phyloP scores from a whole-genome alignment of 2,113 vertebrate species.

The Sylvilagus bachmani region DNA sequence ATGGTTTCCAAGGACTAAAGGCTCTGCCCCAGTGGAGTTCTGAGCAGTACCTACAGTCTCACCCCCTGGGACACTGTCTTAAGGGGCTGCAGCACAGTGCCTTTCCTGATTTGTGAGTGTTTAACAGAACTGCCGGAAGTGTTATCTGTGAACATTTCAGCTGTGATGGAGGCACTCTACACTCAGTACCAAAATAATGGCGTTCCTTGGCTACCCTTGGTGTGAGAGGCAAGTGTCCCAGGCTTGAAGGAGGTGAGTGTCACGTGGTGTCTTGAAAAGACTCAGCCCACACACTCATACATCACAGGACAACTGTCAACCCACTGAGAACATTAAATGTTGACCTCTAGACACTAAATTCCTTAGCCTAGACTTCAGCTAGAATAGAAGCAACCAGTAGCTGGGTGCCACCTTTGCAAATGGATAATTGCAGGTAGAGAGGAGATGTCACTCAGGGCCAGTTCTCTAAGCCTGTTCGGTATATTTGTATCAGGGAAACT shows the following conservation, averaged over 20 bases:
- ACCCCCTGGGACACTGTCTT: neutral
- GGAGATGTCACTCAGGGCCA: neutral
- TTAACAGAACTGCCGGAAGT: neutral
- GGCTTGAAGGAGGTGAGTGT: neutral
- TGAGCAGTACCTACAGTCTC: neutral
- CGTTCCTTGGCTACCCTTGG: neutral
- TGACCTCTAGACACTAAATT: neutral
- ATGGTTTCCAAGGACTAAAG: neutral
- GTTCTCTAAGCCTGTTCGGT: neutral
- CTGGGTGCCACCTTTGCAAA: neutral
- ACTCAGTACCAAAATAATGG: neutral
- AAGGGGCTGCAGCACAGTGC: constrained; percentile 65
- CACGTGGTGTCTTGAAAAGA: neutral
- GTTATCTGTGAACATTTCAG: neutral
- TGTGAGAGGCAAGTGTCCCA: neutral
- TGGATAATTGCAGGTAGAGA: fast-evolving
- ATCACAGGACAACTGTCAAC: constrained; percentile 26
- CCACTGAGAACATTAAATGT: constrained; percentile 60
- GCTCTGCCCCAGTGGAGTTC: neutral
- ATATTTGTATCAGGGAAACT: neutral
- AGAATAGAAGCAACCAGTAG: neutral
- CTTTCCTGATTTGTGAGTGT: neutral
- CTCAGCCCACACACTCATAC: neutral
- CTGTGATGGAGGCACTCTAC: constrained; percentile 16
- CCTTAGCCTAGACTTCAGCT: constrained; percentile 32